phyloP scores from a whole-genome alignment of 1,140 invertebrate genomes.

The Episyrphus balteatus region DNA sequence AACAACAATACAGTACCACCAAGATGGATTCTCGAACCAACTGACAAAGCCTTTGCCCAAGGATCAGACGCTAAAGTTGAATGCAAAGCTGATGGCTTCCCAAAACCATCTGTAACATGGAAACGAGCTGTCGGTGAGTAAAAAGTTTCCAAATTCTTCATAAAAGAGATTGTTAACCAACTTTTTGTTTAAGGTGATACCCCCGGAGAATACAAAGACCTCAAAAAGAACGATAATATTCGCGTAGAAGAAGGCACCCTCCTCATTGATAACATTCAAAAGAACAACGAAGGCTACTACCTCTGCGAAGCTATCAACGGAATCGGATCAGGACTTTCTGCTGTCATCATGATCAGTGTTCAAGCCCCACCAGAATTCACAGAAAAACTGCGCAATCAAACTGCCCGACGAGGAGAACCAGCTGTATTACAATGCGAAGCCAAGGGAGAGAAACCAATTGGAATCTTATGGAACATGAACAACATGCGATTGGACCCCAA shows the following conservation, averaged over 20 bases:
- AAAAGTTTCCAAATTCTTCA: conserved; percentile 1
- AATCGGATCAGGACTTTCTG: conserved; percentile 85
- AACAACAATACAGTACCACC: conserved; percentile 66
- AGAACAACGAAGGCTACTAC: conserved; percentile 89
- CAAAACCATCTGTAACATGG: conserved; percentile 86
- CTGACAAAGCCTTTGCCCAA: conserved; percentile 89
- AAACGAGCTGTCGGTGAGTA: conserved; percentile 81
- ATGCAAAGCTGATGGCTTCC: conserved; percentile 93
- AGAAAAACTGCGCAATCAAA: conserved; percentile 82
- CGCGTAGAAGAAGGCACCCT: conserved; percentile 86
- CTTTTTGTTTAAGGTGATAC: conserved; percentile 53
- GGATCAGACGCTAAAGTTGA: conserved; percentile 84
- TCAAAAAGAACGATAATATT: conserved; percentile 78
- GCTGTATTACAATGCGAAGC: conserved; percentile 89
- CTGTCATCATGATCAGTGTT: conserved; percentile 84
- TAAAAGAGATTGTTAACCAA: not conserved
- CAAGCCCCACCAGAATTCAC: conserved; percentile 91
- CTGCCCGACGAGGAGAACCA: conserved; percentile 77
- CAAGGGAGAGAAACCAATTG: conserved; percentile 93
- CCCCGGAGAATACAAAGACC: conserved; percentile 83
- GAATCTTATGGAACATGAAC: conserved; percentile 92
- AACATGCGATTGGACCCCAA: conserved; percentile 82
- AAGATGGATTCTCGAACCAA: conserved; percentile 91
- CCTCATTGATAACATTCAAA: conserved; percentile 78
- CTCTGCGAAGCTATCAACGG: conserved; percentile 92